phyloP scores from a whole-genome alignment of 2,888 invertebrate species.

The Lasius fuliginosus region DNA sequence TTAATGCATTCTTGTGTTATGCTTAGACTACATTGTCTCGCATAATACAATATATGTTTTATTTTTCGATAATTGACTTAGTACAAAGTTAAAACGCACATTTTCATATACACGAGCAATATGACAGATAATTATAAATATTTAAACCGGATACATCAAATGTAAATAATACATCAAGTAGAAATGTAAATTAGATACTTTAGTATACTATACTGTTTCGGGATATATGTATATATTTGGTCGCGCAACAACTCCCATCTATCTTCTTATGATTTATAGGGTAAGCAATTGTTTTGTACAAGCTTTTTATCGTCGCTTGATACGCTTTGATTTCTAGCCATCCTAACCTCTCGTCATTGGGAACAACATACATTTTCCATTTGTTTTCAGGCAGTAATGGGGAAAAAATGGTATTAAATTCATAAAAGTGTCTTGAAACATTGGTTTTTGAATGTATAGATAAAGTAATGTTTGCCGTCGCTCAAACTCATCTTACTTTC shows the following conservation, averaged over 20 bases:
- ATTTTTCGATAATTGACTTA: slow-evolving; percentile 9
- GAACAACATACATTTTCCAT: slow-evolving; percentile 9
- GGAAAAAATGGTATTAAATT: not conserved
- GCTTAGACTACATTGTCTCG: not conserved
- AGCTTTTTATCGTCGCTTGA: slow-evolving; percentile 67
- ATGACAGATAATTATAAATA: slow-evolving; percentile 14
- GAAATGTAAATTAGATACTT: slow-evolving; percentile 14
- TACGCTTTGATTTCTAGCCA: slow-evolving; percentile 39
- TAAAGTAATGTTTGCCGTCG: not conserved
- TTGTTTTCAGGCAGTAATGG: not conserved
- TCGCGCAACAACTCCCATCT: slow-evolving; percentile 81
- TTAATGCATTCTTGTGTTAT: slow-evolving; percentile 33
- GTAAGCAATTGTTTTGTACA: slow-evolving; percentile 83
- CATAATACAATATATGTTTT: slow-evolving; percentile 23
- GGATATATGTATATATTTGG: slow-evolving; percentile 78
- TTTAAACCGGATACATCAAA: slow-evolving; percentile 11
- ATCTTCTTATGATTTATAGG: slow-evolving; percentile 84
- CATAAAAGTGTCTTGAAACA: not conserved
- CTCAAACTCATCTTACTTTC: slow-evolving; percentile 2
- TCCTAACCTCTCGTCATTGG: slow-evolving; percentile 45
- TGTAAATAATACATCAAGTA: not conserved
- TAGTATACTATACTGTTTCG: slow-evolving; percentile 58
- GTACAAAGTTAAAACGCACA: slow-evolving; percentile 36
- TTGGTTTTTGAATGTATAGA: slow-evolving; percentile 1
- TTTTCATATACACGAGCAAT: slow-evolving; percentile 8